These are phyloP conservation scores for Hyperoplus lanceolatus DNA, from an alignment of 2,797 vertebrate species.

Conservation along the genomic window DNA sequence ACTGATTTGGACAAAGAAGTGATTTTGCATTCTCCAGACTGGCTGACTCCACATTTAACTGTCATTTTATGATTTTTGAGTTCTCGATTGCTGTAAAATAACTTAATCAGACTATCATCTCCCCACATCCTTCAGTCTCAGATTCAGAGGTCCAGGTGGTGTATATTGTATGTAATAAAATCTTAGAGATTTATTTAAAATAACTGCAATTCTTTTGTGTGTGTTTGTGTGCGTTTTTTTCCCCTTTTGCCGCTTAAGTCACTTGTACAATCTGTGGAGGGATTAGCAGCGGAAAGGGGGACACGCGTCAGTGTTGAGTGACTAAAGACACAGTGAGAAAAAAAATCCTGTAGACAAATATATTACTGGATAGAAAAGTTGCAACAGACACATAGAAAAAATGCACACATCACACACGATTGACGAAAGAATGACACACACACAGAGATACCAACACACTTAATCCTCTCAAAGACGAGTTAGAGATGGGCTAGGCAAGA, in stretches of 20 bases:
- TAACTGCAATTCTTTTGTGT: slow-evolving; percentile 42
- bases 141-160: slow-evolving; percentile 64
- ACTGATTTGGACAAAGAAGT: too few relatives aligned
- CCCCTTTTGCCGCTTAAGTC: slow-evolving; percentile 43
- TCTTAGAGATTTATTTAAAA: slow-evolving; percentile 78
- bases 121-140: slow-evolving; percentile 56
- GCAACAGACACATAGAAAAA: slow-evolving; percentile 52
- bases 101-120: slow-evolving; percentile 25
- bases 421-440: slow-evolving; percentile 72
- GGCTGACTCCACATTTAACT: not conserved
- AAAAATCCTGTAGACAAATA: slow-evolving; percentile 62
- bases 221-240: slow-evolving; percentile 8
- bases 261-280: slow-evolving; percentile 53
- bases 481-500: slow-evolving; percentile 56
- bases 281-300: slow-evolving; percentile 68
- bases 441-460: slow-evolving; percentile 67
- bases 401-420: slow-evolving; percentile 42
- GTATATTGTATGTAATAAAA: slow-evolving; percentile 82
- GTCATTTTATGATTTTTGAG: slow-evolving; percentile 33
- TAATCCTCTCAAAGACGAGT: slow-evolving; percentile 86
- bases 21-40: too few relatives aligned
- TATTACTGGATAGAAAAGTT: slow-evolving; percentile 62
- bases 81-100: slow-evolving; percentile 65
- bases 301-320: slow-evolving; percentile 66
- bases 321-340: slow-evolving; percentile 36